Percentiles rank a stretch among this genome's conserved stretches.
Evolutionary conservation across 1,140 invertebrate species (phyloP).

Genomic region (Drosophila aff.): DNA sequence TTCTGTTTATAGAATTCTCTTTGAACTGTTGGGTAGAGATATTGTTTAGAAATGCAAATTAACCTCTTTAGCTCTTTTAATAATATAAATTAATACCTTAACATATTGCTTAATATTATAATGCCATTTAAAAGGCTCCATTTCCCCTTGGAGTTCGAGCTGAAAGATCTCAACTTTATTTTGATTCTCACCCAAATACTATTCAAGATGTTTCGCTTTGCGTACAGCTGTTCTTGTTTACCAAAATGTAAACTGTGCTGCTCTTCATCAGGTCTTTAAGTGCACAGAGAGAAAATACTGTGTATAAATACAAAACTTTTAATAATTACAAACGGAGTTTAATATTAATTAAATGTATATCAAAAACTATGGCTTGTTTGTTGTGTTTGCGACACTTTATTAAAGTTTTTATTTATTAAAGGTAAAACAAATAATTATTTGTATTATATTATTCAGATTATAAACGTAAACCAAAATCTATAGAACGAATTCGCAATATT

Average conservation of each 20-base stretch:
- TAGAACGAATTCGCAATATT: neutral
- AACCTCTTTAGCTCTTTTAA: too few species aligned
- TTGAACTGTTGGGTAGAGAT: too few species aligned
- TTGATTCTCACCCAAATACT: neutral
- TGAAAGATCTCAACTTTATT: neutral
- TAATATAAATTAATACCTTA: neutral
- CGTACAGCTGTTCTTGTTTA: slow-evolving; percentile 7
- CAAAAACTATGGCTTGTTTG: neutral
- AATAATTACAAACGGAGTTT: neutral
- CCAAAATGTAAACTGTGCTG: neutral
- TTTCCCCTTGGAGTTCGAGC: neutral
- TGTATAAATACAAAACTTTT: neutral
- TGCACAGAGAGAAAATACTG: neutral
- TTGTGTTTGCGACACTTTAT: neutral
- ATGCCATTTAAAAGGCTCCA: neutral
- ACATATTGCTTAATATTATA: neutral
- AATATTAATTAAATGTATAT: neutral
- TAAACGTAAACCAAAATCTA: neutral
- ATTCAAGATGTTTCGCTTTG: slow-evolving; percentile 1
- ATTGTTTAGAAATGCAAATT: too few species aligned
- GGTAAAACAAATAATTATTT: neutral
- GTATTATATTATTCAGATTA: neutral
- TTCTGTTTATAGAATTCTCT: too few species aligned
- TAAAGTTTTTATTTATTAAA: neutral
- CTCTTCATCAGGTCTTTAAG: too few species aligned